Base-by-base conservation (phyloP, 53 echinoderm and acorn worm species). In the Arbacia lixula region DNA sequence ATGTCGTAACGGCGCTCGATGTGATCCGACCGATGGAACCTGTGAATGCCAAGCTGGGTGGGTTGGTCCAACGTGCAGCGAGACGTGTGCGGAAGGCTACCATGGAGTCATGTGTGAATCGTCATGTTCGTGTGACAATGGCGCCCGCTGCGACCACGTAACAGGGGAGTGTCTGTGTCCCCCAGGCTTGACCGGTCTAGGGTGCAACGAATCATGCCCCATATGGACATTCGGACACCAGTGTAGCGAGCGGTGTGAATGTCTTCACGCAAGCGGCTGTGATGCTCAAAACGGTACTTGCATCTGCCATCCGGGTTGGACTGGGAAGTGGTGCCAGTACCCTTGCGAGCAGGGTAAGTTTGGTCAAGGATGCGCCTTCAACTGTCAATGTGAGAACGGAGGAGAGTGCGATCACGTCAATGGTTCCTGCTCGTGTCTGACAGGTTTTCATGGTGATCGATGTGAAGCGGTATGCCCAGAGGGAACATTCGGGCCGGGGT, bases 371-470 rank as follows among this genome's bases (percentile, higher is more conserved):
- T 81, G 82, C 30, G 31, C 38, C 17, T 24, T 42, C 20, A 37
- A 32, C 11, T 81, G 82, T 52, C 50, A 63, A 29, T 81, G 82
- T 46, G 3, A 63, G 10, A 62, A 81, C 32, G 82, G 64, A 31
- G 82, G 63, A 19, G 21, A 8, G 0, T 81, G 82, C 42, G 82
- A 81, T 26, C 30, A 41, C 17, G 63, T 62, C 0, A 81, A 81
- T 32, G 82, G 82, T 31, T 42, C 82, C 12, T 81, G 82, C 43
- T 63, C 43, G 0, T 81, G 82, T 63, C 43, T 52, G 17, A 19
- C 81, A 4, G 93, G 93, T 31, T 93, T 73, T 53, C 22, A 62
- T 8, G 93, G 93, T 1, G 30, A 74, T 20, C 67, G 61, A 0
- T 93, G 93, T 41, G 75, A 88, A 11, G 36, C 27, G 24, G n/a